These are phyloP conservation scores for Hystrix cristata DNA, from an alignment of 2,113 vertebrate species.

Conservation along the genomic window DNA sequence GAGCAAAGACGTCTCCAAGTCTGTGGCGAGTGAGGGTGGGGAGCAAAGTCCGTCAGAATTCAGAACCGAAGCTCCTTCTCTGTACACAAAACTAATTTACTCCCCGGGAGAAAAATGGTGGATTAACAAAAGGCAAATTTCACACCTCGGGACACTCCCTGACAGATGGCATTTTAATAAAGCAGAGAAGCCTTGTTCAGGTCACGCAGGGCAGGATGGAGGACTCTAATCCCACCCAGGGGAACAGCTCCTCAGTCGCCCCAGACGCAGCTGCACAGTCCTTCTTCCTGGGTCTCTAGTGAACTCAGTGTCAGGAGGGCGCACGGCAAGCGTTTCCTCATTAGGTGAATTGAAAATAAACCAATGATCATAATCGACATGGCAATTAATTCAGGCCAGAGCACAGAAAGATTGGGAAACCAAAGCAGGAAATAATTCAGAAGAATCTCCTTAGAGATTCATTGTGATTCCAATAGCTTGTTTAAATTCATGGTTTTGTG, in stretches of 20 bases:
- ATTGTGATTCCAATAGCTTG: conserved; percentile 85
- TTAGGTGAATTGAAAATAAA: background rate
- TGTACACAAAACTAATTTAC: background rate
- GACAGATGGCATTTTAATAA: conserved; percentile 24
- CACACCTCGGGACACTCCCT: background rate
- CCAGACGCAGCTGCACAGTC: too few species aligned
- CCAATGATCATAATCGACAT: conserved; percentile 11
- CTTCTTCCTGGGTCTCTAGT: background rate
- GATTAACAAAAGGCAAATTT: conserved; percentile 18
- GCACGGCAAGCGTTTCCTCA: background rate
- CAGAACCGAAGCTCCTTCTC: background rate
- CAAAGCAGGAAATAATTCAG: conserved; percentile 39
- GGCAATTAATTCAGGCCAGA: conserved; percentile 60
- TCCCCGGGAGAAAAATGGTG: background rate
- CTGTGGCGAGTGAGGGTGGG: background rate
- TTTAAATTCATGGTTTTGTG: conserved; percentile 89
- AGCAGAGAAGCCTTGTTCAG: background rate
- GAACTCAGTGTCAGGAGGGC: background rate
- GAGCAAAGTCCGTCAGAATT: background rate
- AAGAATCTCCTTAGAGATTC: conserved; percentile 44
- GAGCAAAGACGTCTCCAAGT: background rate
- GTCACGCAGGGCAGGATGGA: background rate
- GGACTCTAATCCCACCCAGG: background rate
- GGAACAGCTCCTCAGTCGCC: background rate
- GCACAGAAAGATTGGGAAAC: conserved; percentile 35